Percentiles rank a stretch among this genome's conserved stretches.
phyloP scores from a whole-genome alignment of 2,113 vertebrate species.

The Coregonus clupeaformis region DNA sequence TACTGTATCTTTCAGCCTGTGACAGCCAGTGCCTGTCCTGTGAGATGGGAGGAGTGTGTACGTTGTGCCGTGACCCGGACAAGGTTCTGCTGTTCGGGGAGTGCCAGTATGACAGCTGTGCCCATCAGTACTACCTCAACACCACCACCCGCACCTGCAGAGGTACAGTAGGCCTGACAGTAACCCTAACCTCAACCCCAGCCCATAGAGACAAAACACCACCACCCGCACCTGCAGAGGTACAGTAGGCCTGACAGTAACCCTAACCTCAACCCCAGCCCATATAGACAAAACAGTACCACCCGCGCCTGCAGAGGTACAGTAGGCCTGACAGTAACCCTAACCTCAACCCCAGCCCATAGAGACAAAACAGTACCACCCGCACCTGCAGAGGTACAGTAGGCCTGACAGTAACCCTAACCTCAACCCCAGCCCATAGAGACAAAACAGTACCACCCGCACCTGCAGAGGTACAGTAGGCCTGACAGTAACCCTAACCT shows the following conservation, averaged over 20 bases:
- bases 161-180: slow-evolving; percentile 71
- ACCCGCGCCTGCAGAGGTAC: slow-evolving; percentile 85
- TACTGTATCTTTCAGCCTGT: slow-evolving; percentile 74
- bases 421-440: background rate
- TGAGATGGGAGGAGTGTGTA: slow-evolving; percentile 72
- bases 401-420: too few species aligned
- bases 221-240: slow-evolving; percentile 82
- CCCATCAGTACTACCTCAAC: slow-evolving; percentile 92
- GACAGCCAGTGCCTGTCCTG: slow-evolving; percentile 81
- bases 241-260: slow-evolving; percentile 45
- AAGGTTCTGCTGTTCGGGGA: slow-evolving; percentile 91
- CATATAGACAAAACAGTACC: slow-evolving; percentile 38
- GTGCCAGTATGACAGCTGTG: slow-evolving; percentile 86
- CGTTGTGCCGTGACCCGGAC: slow-evolving; percentile 81
- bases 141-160: slow-evolving; percentile 78
- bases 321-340: too few species aligned
- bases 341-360: background rate
- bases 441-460: too few species aligned
- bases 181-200: too few species aligned
- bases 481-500: too few species aligned
- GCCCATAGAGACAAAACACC: slow-evolving; percentile 22
- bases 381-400: slow-evolving; percentile 83
- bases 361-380: slow-evolving; percentile 54
- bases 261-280: background rate
- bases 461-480: slow-evolving; percentile 78